A percentile compares a stretch with the other conserved stretches of the same genome.
Evolutionary conservation across 1,140 invertebrate species (phyloP).

Genomic region (Bombus fervidus): DNA sequence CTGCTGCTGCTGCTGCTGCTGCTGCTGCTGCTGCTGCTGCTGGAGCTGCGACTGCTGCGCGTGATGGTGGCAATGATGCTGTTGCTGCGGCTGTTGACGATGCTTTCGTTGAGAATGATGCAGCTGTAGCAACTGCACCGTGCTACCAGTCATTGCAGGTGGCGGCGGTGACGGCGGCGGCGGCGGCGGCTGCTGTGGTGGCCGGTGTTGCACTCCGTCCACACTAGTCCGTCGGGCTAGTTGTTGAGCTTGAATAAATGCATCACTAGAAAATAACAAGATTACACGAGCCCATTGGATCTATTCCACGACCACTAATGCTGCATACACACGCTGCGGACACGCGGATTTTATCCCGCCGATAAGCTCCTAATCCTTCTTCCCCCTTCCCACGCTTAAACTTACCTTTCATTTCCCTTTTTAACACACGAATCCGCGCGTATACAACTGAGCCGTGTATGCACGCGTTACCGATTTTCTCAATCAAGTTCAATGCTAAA

Average conservation of each 20-base stretch:
- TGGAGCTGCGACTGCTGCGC: slow-evolving; percentile 80
- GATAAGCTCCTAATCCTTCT: slow-evolving; percentile 9
- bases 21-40: slow-evolving; percentile 44
- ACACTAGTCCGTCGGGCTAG: slow-evolving; percentile 95
- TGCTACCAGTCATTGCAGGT: slow-evolving; percentile 26
- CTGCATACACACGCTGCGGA: slow-evolving; percentile 61
- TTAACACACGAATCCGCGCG: background rate
- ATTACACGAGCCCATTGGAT: slow-evolving; percentile 81
- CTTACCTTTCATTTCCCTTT: background rate
- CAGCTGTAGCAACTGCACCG: slow-evolving; percentile 45
- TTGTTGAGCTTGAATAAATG: slow-evolving; percentile 96
- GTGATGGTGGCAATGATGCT: slow-evolving; percentile 45
- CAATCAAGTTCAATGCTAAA: background rate
- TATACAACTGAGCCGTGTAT: background rate
- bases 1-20: background rate
- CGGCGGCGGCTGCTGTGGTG: slow-evolving; percentile 76
- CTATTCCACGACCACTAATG: slow-evolving; percentile 77
- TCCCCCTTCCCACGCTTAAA: background rate
- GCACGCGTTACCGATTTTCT: slow-evolving; percentile 24
- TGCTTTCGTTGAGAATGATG: slow-evolving; percentile 29
- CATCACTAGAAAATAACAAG: slow-evolving; percentile 95
- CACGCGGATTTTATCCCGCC: background rate
- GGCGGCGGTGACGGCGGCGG: slow-evolving; percentile 58
- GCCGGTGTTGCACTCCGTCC: slow-evolving; percentile 86
- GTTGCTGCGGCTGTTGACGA: slow-evolving; percentile 48